These are phyloP conservation scores for Sebastes flavidus DNA, from an alignment of 2,797 vertebrate genomes.

Conservation along the genomic window DNA sequence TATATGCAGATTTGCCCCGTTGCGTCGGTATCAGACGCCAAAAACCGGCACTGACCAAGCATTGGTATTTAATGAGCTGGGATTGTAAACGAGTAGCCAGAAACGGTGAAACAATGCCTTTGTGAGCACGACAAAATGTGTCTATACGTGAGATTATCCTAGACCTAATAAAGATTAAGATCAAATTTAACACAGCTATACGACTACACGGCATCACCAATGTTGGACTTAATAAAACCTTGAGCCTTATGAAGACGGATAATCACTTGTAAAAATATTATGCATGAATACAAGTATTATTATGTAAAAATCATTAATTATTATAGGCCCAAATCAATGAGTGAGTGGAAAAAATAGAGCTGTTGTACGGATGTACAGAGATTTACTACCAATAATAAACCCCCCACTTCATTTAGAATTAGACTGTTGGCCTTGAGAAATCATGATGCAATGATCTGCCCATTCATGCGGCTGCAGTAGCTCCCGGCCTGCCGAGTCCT, in stretches of 20 bases:
- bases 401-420: constrained; percentile 34
- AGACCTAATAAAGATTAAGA: neutral
- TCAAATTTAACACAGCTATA: neutral
- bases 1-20: no score
- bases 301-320: neutral
- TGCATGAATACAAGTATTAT: neutral
- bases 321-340: constrained; percentile 2
- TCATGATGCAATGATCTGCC: constrained; percentile 42
- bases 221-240: neutral
- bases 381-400: constrained; percentile 31
- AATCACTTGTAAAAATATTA: neutral
- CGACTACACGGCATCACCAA: neutral
- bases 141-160: neutral
- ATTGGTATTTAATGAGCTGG: no score
- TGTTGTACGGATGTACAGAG: neutral
- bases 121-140: neutral
- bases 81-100: no score
- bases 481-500: constrained; percentile 52
- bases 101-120: neutral
- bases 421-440: constrained; percentile 32
- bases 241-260: neutral
- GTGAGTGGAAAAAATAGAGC: neutral
- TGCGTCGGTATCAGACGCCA: no score
- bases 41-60: no score
- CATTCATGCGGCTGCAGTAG: constrained; percentile 54